Conservation (phyloP, 2,888 invertebrate species). For the Scotopteryx bipunctaria region DNA sequence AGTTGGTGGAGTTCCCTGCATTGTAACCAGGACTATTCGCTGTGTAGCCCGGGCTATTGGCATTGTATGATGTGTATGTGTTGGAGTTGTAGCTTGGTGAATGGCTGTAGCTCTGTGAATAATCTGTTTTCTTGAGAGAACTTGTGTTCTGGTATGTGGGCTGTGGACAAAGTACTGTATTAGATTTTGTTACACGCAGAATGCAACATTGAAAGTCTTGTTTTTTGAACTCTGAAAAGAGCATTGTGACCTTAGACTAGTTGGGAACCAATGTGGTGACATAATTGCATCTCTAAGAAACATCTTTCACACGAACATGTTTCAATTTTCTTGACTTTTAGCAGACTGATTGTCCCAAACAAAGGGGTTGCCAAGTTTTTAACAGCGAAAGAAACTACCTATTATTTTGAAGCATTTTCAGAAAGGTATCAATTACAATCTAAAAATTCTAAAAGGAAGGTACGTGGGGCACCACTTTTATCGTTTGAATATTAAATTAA, state of each 20-base stretch:
- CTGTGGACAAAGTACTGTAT: conserved; percentile 72
- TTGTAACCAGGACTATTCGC: conserved; percentile 17
- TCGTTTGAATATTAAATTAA: conserved; percentile 4
- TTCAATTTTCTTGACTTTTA: too few relatives aligned
- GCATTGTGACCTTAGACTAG: too few relatives aligned
- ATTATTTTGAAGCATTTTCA: conserved; percentile 4
- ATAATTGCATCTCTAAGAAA: too few relatives aligned
- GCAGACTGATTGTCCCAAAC: too few relatives aligned
- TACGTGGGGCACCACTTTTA: conserved; percentile 5
- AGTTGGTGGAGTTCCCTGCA: conserved; percentile 8
- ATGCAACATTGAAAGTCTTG: too few relatives aligned
- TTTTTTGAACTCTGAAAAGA: too few relatives aligned
- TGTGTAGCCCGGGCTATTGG: conserved; percentile 21
- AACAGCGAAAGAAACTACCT: too few relatives aligned
- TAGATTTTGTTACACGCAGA: too few relatives aligned
- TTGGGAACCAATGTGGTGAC: too few relatives aligned
- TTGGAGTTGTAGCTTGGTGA: conserved; percentile 49
- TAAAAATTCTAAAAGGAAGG: conserved; percentile 3
- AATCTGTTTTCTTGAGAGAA: conserved; percentile 67
- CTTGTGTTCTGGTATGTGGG: conserved; percentile 86
- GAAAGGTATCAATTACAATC: conserved; percentile 12
- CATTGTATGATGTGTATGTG: conserved; percentile 24
- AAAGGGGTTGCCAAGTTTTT: conserved; percentile 30
- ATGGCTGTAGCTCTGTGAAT: conserved; percentile 51
- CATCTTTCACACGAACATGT: too few relatives aligned